Conservation (phyloP, 1,140 invertebrate genomes). For the Drosophila arawakana region DNA sequence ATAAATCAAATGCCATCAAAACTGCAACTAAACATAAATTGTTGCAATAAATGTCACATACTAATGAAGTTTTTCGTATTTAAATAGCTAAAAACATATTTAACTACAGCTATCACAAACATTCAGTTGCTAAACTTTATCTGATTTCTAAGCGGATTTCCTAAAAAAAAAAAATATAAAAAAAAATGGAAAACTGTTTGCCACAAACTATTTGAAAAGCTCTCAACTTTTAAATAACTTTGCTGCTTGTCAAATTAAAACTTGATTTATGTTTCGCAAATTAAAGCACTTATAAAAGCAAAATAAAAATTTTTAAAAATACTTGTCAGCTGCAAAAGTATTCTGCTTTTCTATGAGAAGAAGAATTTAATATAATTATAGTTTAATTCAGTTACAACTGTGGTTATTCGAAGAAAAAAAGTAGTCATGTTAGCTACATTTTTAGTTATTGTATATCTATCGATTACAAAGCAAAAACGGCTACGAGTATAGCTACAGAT, state of each 20-base stretch:
- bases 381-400: too few relatives aligned
- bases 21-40: constrained; percentile 5
- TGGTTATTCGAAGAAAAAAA: too few relatives aligned
- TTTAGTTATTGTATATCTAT: too few relatives aligned
- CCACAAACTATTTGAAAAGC: neutral
- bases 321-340: neutral
- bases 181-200: neutral
- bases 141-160: neutral
- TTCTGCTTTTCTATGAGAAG: neutral
- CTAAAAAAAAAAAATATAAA: neutral
- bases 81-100: neutral
- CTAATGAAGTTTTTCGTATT: constrained; percentile 2
- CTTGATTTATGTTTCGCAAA: neutral
- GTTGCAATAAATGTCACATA: constrained; percentile 9
- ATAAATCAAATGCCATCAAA: constrained; percentile 12
- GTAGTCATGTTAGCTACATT: too few relatives aligned
- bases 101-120: neutral
- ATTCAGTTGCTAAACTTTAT: constrained; percentile 1
- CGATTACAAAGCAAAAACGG: neutral
- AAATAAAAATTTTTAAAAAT: neutral
- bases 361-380: neutral
- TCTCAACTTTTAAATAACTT: constrained; percentile 13
- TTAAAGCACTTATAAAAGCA: neutral
- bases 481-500: neutral
- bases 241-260: constrained; percentile 21